Percentiles rank a stretch among this genome's conserved stretches.
Conservation (phyloP, 2,888 invertebrate species). For the Sarcophaga rosellei region DNA sequence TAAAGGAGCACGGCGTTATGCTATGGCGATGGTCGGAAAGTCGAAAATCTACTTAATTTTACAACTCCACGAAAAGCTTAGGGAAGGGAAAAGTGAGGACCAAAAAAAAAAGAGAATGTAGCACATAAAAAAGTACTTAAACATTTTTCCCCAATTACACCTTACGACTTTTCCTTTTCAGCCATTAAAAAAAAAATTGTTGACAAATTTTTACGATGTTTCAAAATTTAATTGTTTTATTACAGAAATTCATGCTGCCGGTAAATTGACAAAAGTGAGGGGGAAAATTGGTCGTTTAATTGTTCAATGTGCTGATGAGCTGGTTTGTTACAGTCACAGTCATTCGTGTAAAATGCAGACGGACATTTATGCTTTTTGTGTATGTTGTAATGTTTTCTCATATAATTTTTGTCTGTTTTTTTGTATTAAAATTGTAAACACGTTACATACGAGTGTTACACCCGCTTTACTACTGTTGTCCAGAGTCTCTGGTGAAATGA, state of each 20-base stretch:
- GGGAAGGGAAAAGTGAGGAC: not conserved
- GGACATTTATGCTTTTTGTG: not conserved
- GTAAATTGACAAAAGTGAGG: constrained; percentile 22
- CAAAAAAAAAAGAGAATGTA: constrained; percentile 1
- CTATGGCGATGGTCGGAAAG: not conserved
- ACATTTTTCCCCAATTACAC: constrained; percentile 58
- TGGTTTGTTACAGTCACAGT: not conserved
- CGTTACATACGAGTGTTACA: constrained; percentile 48
- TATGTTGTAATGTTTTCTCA: constrained; percentile 9
- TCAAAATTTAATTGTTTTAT: constrained; percentile 65
- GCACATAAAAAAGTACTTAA: constrained; percentile 50
- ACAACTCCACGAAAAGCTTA: not conserved
- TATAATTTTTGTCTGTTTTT: constrained; percentile 5
- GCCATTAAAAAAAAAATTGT: constrained; percentile 51
- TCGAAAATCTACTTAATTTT: constrained; percentile 29
- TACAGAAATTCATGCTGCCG: constrained; percentile 51
- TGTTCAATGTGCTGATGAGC: constrained; percentile 7
- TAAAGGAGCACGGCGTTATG: not conserved
- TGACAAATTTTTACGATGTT: constrained; percentile 63
- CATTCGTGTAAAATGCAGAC: not conserved
- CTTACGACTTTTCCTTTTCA: constrained; percentile 53
- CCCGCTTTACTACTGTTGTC: not conserved
- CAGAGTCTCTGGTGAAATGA: constrained; percentile 12
- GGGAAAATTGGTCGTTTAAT: not conserved
- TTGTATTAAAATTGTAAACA: constrained; percentile 49